Evolutionary conservation across 2,113 vertebrate genomes (phyloP), one percentile per base, ranked within the genome.

Genomic region (Corynorhinus townsendii): DNA sequence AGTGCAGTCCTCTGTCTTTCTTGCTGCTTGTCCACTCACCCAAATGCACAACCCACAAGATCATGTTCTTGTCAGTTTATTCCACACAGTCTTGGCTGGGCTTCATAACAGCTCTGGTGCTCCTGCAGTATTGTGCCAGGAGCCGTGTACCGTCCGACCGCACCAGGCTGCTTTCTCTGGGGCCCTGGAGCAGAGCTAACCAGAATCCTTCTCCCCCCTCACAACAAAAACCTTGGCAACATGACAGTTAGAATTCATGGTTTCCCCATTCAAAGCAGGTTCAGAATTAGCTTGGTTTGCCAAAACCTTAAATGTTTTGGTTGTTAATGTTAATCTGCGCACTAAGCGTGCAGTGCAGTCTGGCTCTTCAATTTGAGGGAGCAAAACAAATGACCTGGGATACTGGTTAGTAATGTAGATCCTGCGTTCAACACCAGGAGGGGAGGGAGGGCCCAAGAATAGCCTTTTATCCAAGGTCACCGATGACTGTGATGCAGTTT

Each of bases 1-100:
- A 19, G 19, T 7, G 35, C 26, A 64, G 3, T 3, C 66, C 24
- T 16, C 24, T 59, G 10, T 77, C n/a, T 73, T 90, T 17, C 15
- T 14, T 52, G 6, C 16, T 77, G 2, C 54, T 68, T 9, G 14
- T 15, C 38, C 33, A 10, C 3, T 30, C 19, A 56, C 28, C 3
- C 4, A 16, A n/a, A 7, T 3, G 26, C 6, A 40, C 4, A 24
- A 0, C 9, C 15, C 22, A 14, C 43, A 47, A 19, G 26, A 62
- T 20, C 7, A 2, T 11, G 3, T 12, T 12, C 16, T 1, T 19
- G 11, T 62, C 35, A 26, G 5, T 4, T 76, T 33, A 30, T 2
- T 26, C 26, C 35, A 35, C 10, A 5, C 49, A 5, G 4, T 15
- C 28, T 12, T n/a, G 30, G 3, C 33, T 64, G 26, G 16, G 6